phyloP scores from a whole-genome alignment of 2,113 vertebrate species.

The Hirundichthys speculiger region DNA sequence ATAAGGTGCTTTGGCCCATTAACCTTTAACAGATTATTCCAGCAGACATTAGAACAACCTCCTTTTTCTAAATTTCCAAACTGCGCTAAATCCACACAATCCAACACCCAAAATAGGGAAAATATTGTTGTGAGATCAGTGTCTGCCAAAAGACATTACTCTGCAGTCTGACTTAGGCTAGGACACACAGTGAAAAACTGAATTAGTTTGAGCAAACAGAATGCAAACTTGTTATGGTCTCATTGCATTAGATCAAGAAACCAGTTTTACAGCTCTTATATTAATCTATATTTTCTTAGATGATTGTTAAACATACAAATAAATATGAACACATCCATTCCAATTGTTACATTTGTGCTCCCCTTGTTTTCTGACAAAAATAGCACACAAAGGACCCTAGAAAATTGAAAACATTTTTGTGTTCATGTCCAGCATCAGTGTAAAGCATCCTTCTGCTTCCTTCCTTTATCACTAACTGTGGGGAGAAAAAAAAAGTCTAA shows the following conservation, averaged over 20 bases:
- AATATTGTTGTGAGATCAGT: slow-evolving; percentile 30
- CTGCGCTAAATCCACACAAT: slow-evolving; percentile 41
- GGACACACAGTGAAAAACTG: slow-evolving; percentile 16
- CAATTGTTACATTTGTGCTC: slow-evolving; percentile 45
- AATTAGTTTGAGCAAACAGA: slow-evolving; percentile 33
- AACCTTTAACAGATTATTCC: slow-evolving; percentile 19
- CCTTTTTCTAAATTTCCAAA: slow-evolving; percentile 14
- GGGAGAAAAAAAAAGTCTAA: slow-evolving; percentile 10
- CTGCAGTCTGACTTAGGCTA: slow-evolving; percentile 13
- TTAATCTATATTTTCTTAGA: slow-evolving; percentile 63
- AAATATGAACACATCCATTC: slow-evolving; percentile 30
- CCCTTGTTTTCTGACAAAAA: slow-evolving; percentile 31
- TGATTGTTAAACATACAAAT: slow-evolving; percentile 56
- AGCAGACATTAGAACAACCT: slow-evolving; percentile 16
- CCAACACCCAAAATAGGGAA: slow-evolving; percentile 39
- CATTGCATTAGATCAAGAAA: slow-evolving; percentile 38
- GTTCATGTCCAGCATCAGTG: slow-evolving; percentile 55
- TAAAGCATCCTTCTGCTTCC: slow-evolving; percentile 29
- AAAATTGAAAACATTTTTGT: slow-evolving; percentile 39
- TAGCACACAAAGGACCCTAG: slow-evolving; percentile 25
- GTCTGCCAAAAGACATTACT: slow-evolving; percentile 30
- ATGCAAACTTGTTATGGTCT: slow-evolving; percentile 41
- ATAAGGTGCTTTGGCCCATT: slow-evolving; percentile 17
- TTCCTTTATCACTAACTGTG: slow-evolving; percentile 11
- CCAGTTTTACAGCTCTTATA: slow-evolving; percentile 58